Base-by-base conservation (phyloP, 2,797 vertebrate species). In the Sebastiscus albofasciatus region DNA sequence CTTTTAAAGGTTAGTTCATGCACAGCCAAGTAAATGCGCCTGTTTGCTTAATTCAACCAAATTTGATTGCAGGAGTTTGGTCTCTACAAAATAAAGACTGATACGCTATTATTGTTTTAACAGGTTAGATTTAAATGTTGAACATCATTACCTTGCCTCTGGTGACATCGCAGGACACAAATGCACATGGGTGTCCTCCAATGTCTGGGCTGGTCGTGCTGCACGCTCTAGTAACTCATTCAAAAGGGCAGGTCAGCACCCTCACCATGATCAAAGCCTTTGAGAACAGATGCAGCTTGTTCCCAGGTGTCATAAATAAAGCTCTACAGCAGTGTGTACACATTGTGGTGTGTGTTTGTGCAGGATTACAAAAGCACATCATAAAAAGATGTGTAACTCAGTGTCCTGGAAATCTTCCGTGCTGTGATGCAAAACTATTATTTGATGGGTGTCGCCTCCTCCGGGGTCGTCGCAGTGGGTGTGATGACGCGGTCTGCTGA, bases 401-500 rank as follows among this genome's bases (percentile, higher is more conserved):
- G 64, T 10, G 18, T 62, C 34, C 31, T 68, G 4, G 75, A 74
- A 69, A 49, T 70, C 56, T 55, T 66, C 20, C 0, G 0, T 72
- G 71, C 68, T 59, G 20, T 79, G 65, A 87, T 75, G 83, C 67
- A 36, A 72, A 81, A 58, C 31, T 34, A 49, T 78, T 84, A 87
- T 82, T 85, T 76, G 52, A 76, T 66, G 36, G 69, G 59, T 22
- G 59, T 62, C 46, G n/a, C 77, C 68, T 67, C 64, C 49, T 74
- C 16, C 5, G 11, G 49, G 64, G 79, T 72, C 24, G 26, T 49
- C 24, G 29, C 49, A 58, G 67, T 65, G 72, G 73, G 39, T 67
- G 75, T 72, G 80, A 81, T 72, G 70, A 74, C 31, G 71, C 33
- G 80, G 64, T 64, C 65, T 72, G 62, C 71, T 91, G 90, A 93